Evolutionary conservation across 2,888 invertebrate species (phyloP).

Genomic region (Actias luna): DNA sequence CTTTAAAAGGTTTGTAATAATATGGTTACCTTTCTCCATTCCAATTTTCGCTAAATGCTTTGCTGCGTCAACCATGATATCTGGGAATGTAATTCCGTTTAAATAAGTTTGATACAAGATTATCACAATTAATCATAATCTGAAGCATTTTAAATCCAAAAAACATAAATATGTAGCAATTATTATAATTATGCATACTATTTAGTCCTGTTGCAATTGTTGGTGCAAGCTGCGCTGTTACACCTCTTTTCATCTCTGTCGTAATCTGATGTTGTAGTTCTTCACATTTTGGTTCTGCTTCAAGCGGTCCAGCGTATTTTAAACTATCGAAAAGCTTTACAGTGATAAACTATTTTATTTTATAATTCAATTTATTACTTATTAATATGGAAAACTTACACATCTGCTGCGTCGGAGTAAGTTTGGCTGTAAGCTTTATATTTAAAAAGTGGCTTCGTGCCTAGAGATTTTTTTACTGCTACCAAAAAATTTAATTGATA

Average conservation of each 20-base stretch:
- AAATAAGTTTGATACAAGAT: not conserved
- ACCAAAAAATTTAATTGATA: conserved; percentile 51
- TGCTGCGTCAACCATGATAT: conserved; percentile 47
- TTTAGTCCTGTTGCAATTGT: conserved; percentile 37
- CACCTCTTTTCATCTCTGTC: conserved; percentile 46
- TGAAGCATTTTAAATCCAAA: not conserved
- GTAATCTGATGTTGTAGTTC: conserved; percentile 42
- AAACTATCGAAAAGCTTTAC: conserved; percentile 34
- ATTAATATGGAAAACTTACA: conserved; percentile 36
- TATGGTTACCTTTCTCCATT: conserved; percentile 47
- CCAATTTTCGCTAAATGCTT: conserved; percentile 56
- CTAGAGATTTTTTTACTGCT: conserved; percentile 49
- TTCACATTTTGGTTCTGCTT: conserved; percentile 37
- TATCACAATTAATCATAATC: not conserved
- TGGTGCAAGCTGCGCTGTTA: conserved; percentile 46
- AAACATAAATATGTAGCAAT: not conserved
- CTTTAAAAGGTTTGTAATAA: not conserved
- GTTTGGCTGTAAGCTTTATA: conserved; percentile 52
- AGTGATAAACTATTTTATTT: not conserved
- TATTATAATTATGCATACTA: conserved; percentile 32
- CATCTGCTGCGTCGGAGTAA: conserved; percentile 52
- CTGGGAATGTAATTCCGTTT: conserved; percentile 35
- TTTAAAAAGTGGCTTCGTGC: conserved; percentile 48
- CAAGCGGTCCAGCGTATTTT: conserved; percentile 46
- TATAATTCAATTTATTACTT: not conserved